Evolutionary conservation across 2,888 invertebrate genomes (phyloP).

Genomic region (Hermaeophaga mercurialis): DNA sequence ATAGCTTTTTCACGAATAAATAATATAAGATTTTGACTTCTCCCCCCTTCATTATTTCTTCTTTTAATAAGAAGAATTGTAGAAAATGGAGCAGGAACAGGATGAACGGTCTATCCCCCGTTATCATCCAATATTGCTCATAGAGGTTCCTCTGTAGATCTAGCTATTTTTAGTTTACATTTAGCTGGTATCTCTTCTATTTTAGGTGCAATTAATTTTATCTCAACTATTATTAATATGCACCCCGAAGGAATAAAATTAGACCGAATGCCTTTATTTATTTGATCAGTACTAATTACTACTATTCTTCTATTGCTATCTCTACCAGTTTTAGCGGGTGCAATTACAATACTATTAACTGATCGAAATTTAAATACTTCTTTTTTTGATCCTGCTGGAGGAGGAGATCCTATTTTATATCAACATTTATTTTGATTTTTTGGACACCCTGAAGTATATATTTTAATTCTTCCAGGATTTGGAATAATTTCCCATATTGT

Average conservation of each 20-base stretch:
- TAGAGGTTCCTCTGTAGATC: background rate
- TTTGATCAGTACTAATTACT: constrained; percentile 55
- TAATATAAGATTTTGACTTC: too few species aligned
- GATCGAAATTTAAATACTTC: constrained; percentile 82
- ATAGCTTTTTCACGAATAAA: too few species aligned
- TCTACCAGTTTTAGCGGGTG: constrained; percentile 77
- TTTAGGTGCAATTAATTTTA: background rate
- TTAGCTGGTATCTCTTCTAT: background rate
- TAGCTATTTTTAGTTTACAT: background rate
- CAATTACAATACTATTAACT: constrained; percentile 78
- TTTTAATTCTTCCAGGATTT: constrained; percentile 59
- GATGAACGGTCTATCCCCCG: too few species aligned
- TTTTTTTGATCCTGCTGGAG: constrained; percentile 57
- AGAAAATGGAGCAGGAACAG: too few species aligned
- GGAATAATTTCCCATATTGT: constrained; percentile 82
- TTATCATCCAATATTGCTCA: too few species aligned
- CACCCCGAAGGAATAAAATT: background rate
- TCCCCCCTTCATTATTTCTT: too few species aligned
- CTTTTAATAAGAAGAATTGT: too few species aligned
- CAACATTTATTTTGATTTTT: constrained; percentile 90
- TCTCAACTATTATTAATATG: background rate
- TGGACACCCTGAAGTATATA: constrained; percentile 74
- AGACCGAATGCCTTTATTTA: background rate
- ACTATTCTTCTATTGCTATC: constrained; percentile 69
- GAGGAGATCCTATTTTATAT: constrained; percentile 54